phyloP scores from a whole-genome alignment of 2,888 invertebrate genomes.

The Limenitis camilla region DNA sequence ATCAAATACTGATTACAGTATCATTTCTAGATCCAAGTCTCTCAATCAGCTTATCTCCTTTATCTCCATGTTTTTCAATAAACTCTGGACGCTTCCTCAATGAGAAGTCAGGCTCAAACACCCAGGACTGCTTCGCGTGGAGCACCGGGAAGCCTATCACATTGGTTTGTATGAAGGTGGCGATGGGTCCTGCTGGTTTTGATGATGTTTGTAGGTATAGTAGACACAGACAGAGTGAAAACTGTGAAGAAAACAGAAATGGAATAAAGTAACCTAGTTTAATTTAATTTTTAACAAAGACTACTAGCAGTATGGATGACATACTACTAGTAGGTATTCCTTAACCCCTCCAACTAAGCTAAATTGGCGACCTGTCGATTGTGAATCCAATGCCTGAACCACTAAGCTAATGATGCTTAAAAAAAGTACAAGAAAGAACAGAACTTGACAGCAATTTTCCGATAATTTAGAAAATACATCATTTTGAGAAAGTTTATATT shows the following conservation, averaged over 20 bases:
- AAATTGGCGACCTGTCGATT: no score
- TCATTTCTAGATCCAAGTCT: slow-evolving; percentile 78
- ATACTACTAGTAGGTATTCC: no score
- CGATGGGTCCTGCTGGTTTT: slow-evolving; percentile 43
- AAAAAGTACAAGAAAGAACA: no score
- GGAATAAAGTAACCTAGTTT: no score
- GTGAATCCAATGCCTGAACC: no score
- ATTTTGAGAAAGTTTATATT: no score
- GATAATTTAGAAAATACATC: no score
- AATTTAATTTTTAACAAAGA: no score
- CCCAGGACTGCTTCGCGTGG: slow-evolving; percentile 74
- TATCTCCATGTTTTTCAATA: slow-evolving; percentile 76
- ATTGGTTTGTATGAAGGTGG: slow-evolving; percentile 62
- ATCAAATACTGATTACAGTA: slow-evolving; percentile 3
- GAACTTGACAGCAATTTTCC: no score
- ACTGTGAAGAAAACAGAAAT: slow-evolving; percentile 39
- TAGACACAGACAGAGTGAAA: slow-evolving; percentile 33
- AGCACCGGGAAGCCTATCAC: slow-evolving; percentile 76
- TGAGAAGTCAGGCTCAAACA: slow-evolving; percentile 80
- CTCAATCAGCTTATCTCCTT: slow-evolving; percentile 78
- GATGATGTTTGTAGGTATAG: slow-evolving; percentile 35
- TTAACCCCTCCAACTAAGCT: no score
- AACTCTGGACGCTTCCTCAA: slow-evolving; percentile 75
- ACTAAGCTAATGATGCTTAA: no score
- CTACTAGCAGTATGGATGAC: no score